Evolutionary conservation across 2,113 vertebrate species (phyloP), one percentile per base, ranked within the genome.

Genomic region (Tursiops truncatus): DNA sequence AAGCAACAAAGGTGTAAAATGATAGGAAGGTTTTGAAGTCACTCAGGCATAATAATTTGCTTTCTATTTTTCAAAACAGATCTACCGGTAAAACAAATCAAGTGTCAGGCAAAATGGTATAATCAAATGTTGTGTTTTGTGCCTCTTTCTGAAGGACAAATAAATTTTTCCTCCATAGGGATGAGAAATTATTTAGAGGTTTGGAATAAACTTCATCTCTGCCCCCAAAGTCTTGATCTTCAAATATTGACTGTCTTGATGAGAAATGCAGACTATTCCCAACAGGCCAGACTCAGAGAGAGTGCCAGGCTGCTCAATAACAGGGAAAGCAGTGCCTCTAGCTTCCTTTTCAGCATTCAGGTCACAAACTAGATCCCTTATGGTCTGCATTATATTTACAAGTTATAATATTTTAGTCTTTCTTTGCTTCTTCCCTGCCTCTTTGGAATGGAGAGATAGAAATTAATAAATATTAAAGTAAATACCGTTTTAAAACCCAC

Each of bases 61-160:
- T 89, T 89, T 89, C 95, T 97, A 89, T 96, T 95, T 97, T 97
- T 71, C 85, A 92, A 89, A 95, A 53, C 12, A 68, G 28, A 94
- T 94, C 65, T 76, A 56, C 86, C 85, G 53, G 65, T 95, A 94
- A 97, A 89, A 92, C 67, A 96, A 92, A 91, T 94, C 87, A 96
- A 96, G 18, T 92, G 83, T 89, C 83, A 80, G 81, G 36, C 36
- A 76, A 95, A 95, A 28, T 38, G 15, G 41, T 44, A 28, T n/a
- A 91, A 96, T 89, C 67, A 94, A 85, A 94, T 70, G 67, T 82
- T 93, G 84, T 86, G 67, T 70, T 96, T 26, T 81, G 62, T 96
- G 74, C 67, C 56, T 95, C 53, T 94, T 96, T 86, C 77, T 92
- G 44, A 84, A 53, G 25, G 89, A 86, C 58, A 94, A 81, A 84